Evolutionary conservation across 2,113 vertebrate species (phyloP), one percentile per base, ranked within the genome.

Genomic region (Alosa alosa): DNA sequence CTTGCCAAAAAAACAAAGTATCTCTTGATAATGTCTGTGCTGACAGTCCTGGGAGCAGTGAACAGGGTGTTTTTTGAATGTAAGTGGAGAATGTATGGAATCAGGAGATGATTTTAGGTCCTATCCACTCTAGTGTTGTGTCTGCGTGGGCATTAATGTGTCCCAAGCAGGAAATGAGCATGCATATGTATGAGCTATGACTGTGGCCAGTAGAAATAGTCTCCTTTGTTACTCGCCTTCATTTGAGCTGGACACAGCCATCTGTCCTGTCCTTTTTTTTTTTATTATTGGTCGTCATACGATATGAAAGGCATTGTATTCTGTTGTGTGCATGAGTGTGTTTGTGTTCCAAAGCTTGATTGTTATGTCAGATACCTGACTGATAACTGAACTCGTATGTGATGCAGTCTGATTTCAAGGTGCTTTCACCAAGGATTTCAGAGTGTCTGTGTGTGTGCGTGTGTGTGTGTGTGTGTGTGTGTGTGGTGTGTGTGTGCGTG

Each of bases 281-380:
- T 78, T 78, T 78, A 25, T 17, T 10, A 36, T 4, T 75, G 68
- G 11, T 78, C 31, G 31, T 4, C 13, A 36, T 36, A 15, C 17
- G 72, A 78, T 78, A 78, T 78, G 72, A 78, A 78, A 78, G 72
- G 72, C 25, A 31, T 31, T 31, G 64, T 68, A 3, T 68, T 68
- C 10, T 10, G n/a, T 25, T 72, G 31, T 72, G 64, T 72, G 31
- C 25, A 31, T 72, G 64, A 36, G 25, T 11, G n/a, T 72, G 64
- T 25, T n/a, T 13, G 64, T 31, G 36, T 72, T 72, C 31, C 64
- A 36, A 13, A 72, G 64, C 31, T 72, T 36, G 64, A 72, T 72
- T 72, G 64, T 72, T 25, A 20, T 3, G 6, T 22, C 22, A 60
- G 55, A 20, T 20, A 25, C n/a, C 60, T 6, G 60, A n/a, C 60